Evolutionary conservation across 2,797 vertebrate genomes (phyloP).

Genomic region (Buphagus erythrorhynchus): DNA sequence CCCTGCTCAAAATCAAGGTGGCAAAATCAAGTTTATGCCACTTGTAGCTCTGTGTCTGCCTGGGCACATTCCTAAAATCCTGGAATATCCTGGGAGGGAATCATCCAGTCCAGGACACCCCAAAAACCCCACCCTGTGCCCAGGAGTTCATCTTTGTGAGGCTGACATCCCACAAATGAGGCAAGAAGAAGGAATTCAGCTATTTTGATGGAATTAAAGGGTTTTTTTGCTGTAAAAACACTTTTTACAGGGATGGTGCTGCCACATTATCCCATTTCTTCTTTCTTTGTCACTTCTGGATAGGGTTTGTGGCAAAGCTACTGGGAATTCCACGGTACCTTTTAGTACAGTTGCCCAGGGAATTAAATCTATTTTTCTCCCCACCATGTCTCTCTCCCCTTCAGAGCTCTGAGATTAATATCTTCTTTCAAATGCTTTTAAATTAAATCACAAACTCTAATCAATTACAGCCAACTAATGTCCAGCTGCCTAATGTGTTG

Average conservation of each 20-base stretch:
- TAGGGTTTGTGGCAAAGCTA: not conserved
- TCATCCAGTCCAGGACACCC: not conserved
- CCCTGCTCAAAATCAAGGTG: accelerated
- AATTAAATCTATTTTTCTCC: conserved; percentile 30
- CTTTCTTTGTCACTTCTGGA: not conserved
- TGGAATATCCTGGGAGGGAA: not conserved
- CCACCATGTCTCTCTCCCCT: not conserved
- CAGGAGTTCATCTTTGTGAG: not conserved
- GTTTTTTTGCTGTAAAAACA: not conserved
- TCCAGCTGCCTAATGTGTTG: not conserved
- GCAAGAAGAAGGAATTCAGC: not conserved
- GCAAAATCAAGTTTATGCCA: accelerated
- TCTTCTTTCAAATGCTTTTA: conserved; percentile 42
- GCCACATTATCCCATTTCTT: not conserved
- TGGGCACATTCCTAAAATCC: accelerated
- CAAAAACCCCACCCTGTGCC: not conserved
- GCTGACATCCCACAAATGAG: accelerated
- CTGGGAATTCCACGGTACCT: conserved; percentile 31
- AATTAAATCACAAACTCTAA: conserved; percentile 39
- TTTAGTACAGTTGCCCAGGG: conserved; percentile 24
- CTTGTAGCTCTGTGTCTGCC: accelerated
- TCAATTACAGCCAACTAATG: conserved; percentile 14
- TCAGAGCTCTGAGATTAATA: conserved; percentile 51
- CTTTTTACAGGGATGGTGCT: not conserved
- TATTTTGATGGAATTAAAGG: not conserved